Percentiles rank a stretch among this genome's conserved stretches.
Conservation (phyloP, 2,113 vertebrate genomes). For the Hippopotamus amphibius region DNA sequence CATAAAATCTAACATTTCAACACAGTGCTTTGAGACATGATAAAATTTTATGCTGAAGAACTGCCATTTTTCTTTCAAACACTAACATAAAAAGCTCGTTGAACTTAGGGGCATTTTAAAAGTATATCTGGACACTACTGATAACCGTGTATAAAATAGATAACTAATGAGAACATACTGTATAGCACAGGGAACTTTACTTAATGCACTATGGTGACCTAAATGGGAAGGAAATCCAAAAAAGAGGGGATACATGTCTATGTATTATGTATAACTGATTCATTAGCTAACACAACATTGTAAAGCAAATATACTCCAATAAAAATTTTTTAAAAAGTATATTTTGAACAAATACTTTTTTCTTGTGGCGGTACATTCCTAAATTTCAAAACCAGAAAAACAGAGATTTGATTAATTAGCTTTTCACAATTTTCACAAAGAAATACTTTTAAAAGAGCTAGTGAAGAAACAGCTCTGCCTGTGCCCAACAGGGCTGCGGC, state of each 20-base stretch:
- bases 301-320: too few relatives aligned
- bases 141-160: too few relatives aligned
- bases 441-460: background rate
- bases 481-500: background rate
- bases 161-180: too few relatives aligned
- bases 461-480: background rate
- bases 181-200: too few relatives aligned
- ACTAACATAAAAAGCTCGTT: background rate
- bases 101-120: slow-evolving; percentile 28
- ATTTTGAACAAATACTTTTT: slow-evolving; percentile 8
- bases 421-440: background rate
- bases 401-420: background rate
- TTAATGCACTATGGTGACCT: too few relatives aligned
- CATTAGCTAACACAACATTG: too few relatives aligned
- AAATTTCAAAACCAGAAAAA: slow-evolving; percentile 36
- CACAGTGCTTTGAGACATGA: background rate
- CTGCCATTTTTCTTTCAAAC: slow-evolving; percentile 3
- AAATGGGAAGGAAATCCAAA: too few relatives aligned
- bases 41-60: slow-evolving; percentile 1
- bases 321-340: background rate
- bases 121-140: background rate
- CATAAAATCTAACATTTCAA: slow-evolving; percentile 58
- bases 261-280: too few relatives aligned
- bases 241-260: too few relatives aligned
- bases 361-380: background rate